Conservation (phyloP, 2,888 invertebrate species). For the Trachelus stipa region DNA sequence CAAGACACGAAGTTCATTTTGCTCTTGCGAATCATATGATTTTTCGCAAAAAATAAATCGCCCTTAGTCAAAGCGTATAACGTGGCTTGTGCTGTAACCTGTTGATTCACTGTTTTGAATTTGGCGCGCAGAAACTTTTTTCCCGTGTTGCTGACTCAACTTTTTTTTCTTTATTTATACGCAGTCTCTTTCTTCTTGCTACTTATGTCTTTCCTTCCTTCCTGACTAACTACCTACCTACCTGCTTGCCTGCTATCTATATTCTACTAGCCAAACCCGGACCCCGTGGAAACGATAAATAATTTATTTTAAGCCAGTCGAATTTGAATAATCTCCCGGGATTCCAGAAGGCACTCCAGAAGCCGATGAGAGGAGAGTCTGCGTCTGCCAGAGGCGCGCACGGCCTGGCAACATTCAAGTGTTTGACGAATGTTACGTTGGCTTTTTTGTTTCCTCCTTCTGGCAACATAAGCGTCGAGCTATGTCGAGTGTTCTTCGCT, state of each 20-base stretch:
- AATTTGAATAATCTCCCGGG: slow-evolving; percentile 64
- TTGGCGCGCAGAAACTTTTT: no score
- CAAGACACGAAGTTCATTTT: no score
- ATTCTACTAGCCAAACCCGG: no score
- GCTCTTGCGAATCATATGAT: neutral
- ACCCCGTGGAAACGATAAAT: slow-evolving; percentile 36
- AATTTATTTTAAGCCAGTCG: slow-evolving; percentile 60
- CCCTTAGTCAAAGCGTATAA: no score
- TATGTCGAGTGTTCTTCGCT: slow-evolving; percentile 57
- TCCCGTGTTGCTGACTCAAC: neutral
- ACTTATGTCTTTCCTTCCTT: slow-evolving; percentile 23
- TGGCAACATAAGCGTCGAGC: slow-evolving; percentile 60
- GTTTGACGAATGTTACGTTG: slow-evolving; percentile 63
- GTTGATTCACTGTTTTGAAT: no score
- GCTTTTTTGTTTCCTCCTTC: slow-evolving; percentile 58
- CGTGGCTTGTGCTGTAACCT: no score
- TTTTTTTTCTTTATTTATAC: slow-evolving; percentile 32
- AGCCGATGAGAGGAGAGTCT: slow-evolving; percentile 42
- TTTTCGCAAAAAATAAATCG: neutral
- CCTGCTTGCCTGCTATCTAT: no score
- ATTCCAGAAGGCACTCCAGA: slow-evolving; percentile 59
- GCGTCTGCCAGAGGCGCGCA: slow-evolving; percentile 18
- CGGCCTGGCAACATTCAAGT: slow-evolving; percentile 63
- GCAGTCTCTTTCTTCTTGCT: slow-evolving; percentile 30
- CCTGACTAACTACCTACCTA: neutral